phyloP scores from a whole-genome alignment of 1,140 invertebrate genomes.

The Megathymus violae region DNA sequence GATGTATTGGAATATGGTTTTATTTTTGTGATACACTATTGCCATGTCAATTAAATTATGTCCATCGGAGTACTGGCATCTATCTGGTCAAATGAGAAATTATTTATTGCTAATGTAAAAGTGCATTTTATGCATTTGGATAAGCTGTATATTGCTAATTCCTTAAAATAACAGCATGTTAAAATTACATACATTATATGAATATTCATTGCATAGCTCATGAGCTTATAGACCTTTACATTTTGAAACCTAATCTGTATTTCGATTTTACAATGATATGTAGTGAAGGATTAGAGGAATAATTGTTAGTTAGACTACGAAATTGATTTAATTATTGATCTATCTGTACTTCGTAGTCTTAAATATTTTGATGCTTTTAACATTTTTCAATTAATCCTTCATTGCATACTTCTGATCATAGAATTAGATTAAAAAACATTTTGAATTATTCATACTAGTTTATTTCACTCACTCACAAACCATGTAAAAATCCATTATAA shows the following conservation, averaged over 20 bases:
- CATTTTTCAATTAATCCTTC: conserved; percentile 61
- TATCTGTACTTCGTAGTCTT: too few species aligned
- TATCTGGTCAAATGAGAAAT: conserved; percentile 74
- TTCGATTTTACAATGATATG: conserved; percentile 62
- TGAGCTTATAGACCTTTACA: conserved; percentile 66
- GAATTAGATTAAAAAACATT: conserved; percentile 76
- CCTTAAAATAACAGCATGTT: conserved; percentile 42
- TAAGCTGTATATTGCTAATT: conserved; percentile 54
- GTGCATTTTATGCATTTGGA: conserved; percentile 66
- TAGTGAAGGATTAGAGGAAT: conserved; percentile 56
- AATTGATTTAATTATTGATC: conserved; percentile 39
- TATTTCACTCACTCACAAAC: conserved; percentile 43
- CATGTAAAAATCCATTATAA: conserved; percentile 40
- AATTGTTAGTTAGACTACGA: conserved; percentile 28
- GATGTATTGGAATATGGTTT: conserved; percentile 53
- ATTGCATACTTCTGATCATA: conserved; percentile 64
- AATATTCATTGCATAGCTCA: conserved; percentile 44
- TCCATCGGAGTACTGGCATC: conserved; percentile 74
- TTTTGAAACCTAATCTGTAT: conserved; percentile 78
- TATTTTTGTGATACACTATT: conserved; percentile 74
- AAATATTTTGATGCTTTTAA: conserved; percentile 14
- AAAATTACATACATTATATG: conserved; percentile 32
- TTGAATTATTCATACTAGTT: conserved; percentile 55
- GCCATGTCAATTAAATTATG: conserved; percentile 78
- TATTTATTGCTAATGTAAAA: conserved; percentile 72